phyloP scores from a whole-genome alignment of 2,113 vertebrate species.

The Ornithorhynchus anatinus region DNA sequence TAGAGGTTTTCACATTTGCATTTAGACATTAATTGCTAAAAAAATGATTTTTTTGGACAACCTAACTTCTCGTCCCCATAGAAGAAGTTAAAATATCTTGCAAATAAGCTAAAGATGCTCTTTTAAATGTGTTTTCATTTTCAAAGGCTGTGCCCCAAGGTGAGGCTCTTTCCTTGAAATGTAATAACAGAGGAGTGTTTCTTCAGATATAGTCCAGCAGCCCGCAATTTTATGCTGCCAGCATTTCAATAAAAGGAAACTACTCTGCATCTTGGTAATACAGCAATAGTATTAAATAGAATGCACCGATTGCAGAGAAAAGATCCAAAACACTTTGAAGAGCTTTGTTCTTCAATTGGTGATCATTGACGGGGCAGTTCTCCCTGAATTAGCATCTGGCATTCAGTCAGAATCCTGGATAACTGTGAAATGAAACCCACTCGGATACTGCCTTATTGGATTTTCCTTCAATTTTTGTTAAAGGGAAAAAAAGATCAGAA shows the following conservation, averaged over 20 bases:
- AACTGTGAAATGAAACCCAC: conserved; percentile 49
- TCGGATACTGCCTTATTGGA: conserved; percentile 38
- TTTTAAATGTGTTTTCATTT: conserved; percentile 43
- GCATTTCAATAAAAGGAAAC: conserved; percentile 50
- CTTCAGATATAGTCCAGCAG: conserved; percentile 34
- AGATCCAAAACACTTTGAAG: conserved; percentile 44
- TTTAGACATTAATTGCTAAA: background rate
- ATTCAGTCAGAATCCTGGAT: conserved; percentile 54
- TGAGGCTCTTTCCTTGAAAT: conserved; percentile 34
- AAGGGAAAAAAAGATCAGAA: conserved; percentile 25
- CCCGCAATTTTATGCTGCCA: conserved; percentile 28
- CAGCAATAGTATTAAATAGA: conserved; percentile 37
- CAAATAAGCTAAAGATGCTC: conserved; percentile 14
- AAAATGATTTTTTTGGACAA: background rate
- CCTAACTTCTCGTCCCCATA: background rate
- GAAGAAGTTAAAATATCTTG: conserved; percentile 23
- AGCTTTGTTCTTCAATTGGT: conserved; percentile 52
- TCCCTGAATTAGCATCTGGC: conserved; percentile 54
- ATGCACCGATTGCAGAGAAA: conserved; percentile 51
- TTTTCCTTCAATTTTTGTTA: conserved; percentile 34
- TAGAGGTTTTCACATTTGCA: background rate
- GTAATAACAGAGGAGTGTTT: conserved; percentile 47
- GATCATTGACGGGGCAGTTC: conserved; percentile 54
- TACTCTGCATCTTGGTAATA: conserved; percentile 39
- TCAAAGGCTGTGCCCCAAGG: conserved; percentile 22